These are phyloP conservation scores for Panulirus ornatus DNA, from an alignment of 1,140 invertebrate species.

Conservation along the genomic window DNA sequence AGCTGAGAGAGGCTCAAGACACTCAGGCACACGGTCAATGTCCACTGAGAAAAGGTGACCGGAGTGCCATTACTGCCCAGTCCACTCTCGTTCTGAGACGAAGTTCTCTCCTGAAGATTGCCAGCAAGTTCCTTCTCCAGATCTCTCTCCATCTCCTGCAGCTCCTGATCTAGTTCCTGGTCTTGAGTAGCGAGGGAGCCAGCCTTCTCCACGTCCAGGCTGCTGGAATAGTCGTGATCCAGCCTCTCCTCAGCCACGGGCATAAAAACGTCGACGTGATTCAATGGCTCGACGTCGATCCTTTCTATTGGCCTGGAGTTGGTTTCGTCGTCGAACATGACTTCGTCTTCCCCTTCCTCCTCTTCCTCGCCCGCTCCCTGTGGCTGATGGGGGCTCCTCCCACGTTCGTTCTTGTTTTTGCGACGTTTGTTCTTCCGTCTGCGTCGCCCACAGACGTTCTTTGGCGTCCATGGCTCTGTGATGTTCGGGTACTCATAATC, in stretches of 20 bases:
- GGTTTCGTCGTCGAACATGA: conserved; percentile 73
- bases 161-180: conserved; percentile 58
- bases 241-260: conserved; percentile 57
- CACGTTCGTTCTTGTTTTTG: conserved; percentile 49
- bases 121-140: conserved; percentile 8
- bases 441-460: conserved; percentile 67
- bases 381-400: conserved; percentile 28
- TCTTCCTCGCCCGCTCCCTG: conserved; percentile 13
- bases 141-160: conserved; percentile 65
- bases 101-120: conserved; percentile 53
- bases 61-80: neutral
- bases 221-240: conserved; percentile 11
- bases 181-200: neutral
- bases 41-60: neutral
- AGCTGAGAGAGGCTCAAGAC: conserved; percentile 11
- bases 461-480: conserved; percentile 64
- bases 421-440: conserved; percentile 57
- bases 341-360: conserved; percentile 50
- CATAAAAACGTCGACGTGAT: conserved; percentile 63
- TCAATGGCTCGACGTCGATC: conserved; percentile 67
- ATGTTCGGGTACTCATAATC: conserved; percentile 73
- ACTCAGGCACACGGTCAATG: conserved; percentile 4
- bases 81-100: neutral
- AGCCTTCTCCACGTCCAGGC: neutral
- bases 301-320: conserved; percentile 67